These are phyloP conservation scores for Condylura cristata DNA, from an alignment of 2,113 vertebrate genomes.

Conservation along the genomic window DNA sequence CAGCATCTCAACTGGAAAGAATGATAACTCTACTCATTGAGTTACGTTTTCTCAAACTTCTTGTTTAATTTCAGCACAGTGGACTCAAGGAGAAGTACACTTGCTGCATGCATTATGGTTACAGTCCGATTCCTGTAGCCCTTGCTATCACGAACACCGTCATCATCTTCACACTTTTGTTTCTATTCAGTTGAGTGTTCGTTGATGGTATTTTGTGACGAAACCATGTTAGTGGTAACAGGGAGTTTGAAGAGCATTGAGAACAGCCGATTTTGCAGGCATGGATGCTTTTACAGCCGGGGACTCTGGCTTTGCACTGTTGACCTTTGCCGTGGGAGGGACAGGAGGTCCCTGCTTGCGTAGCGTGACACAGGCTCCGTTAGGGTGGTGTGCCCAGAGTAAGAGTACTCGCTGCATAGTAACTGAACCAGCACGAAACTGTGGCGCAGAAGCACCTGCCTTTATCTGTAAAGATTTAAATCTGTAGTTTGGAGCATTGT, in stretches of 20 bases:
- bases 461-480: conserved; percentile 89
- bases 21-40: conserved; percentile 41
- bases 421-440: conserved; percentile 85
- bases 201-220: conserved; percentile 83
- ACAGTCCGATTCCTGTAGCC: conserved; percentile 89
- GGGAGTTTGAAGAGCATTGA: conserved; percentile 98
- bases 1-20: conserved; percentile 55
- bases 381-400: conserved; percentile 83
- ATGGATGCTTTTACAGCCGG: conserved; percentile 85
- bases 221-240: conserved; percentile 95
- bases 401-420: conserved; percentile 86
- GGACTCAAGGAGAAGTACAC: conserved; percentile 27
- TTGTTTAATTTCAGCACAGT: conserved; percentile 52
- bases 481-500: neutral
- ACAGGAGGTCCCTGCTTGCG: conserved; percentile 92
- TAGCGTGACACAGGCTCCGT: conserved; percentile 80
- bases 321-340: conserved; percentile 94
- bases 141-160: conserved; percentile 92
- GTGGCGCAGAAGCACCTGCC: conserved; percentile 86
- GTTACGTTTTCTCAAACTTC: conserved; percentile 38
- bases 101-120: neutral
- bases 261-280: conserved; percentile 89
- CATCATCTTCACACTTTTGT: conserved; percentile 96
- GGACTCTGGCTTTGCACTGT: conserved; percentile 95
- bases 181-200: conserved; percentile 90